These are phyloP conservation scores for Cheilosia grossa DNA, from an alignment of 2,888 invertebrate species.

Conservation along the genomic window DNA sequence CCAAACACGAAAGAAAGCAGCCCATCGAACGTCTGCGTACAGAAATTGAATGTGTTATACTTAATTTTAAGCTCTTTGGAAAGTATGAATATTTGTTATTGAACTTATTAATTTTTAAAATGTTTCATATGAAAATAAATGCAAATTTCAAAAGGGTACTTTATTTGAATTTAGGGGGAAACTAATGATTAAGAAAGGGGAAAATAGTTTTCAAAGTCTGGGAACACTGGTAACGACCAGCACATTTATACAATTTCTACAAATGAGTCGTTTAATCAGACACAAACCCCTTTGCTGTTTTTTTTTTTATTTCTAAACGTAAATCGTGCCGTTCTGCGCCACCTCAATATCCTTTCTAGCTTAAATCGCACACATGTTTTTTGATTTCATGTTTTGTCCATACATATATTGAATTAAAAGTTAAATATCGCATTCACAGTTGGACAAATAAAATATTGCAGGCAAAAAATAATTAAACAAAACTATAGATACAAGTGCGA, in stretches of 20 bases:
- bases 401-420: constrained; percentile 30
- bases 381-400: constrained; percentile 10
- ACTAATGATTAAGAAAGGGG: too few relatives aligned
- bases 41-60: too few relatives aligned
- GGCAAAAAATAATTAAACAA: constrained; percentile 33
- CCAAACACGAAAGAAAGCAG: too few relatives aligned
- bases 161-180: too few relatives aligned
- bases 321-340: constrained; percentile 24
- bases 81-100: too few relatives aligned
- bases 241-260: not conserved
- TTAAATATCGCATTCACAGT: constrained; percentile 46
- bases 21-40: too few relatives aligned
- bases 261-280: constrained; percentile 32
- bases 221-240: too few relatives aligned
- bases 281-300: constrained; percentile 26
- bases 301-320: constrained; percentile 33
- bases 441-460: constrained; percentile 54
- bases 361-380: constrained; percentile 5
- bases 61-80: too few relatives aligned
- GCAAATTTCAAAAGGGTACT: too few relatives aligned
- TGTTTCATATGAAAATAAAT: too few relatives aligned
- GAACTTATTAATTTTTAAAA: too few relatives aligned
- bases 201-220: too few relatives aligned
- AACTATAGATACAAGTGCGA: not conserved
- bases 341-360: constrained; percentile 6